Base-by-base conservation (phyloP, 1,140 invertebrate genomes). In the Megathymus violae region DNA sequence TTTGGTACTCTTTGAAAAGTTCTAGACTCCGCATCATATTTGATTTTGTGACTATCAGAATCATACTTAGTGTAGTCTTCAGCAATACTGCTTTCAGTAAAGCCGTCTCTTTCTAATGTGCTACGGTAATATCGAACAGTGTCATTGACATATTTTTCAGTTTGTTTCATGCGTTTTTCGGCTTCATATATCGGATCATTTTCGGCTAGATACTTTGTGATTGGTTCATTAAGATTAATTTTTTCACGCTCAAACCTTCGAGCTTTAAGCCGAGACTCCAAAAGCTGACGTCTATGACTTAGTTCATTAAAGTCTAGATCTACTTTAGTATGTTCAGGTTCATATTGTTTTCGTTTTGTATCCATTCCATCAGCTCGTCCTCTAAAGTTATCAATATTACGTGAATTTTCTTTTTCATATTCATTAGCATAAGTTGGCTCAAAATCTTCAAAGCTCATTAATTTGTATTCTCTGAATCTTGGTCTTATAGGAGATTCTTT, bases 241-340 rank as follows among this genome's bases (percentile, higher is more conserved):
- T 80, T 82, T 61, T 88, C 86, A 5, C 86, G 78, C 25, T 88
- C 93, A 16, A 93, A 79, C 51, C 93, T 83, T 51, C 94, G 83
- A 34, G 93, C 92, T 64, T 94, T 94, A 38, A 95, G 93, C 48
- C 95, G 92, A 0, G 95, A 96, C 78, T 96, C 95, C 2, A 96
- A 88, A n/a, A 95, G 89, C 40, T 96, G 94, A 14, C 95, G 88
- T 19, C 95, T 90, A n/a, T 94, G 93, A 75, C 95, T 95, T 31
- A 96, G 69, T 69, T 95, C 94, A 64, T 90, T 92, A 27, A 92
- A 89, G 69, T 88, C 82, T 67, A 91, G 80, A 54, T 88, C 83
- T 27, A 85, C 52, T 67, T 90, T 89, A 47, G 72, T 73, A 34
- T 58, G 64, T 66, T 92, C 89, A 25, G 91, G 82, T 51, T 91